Evolutionary conservation across 2,888 invertebrate genomes (phyloP).

Genomic region (Parascotia fuliginaria): DNA sequence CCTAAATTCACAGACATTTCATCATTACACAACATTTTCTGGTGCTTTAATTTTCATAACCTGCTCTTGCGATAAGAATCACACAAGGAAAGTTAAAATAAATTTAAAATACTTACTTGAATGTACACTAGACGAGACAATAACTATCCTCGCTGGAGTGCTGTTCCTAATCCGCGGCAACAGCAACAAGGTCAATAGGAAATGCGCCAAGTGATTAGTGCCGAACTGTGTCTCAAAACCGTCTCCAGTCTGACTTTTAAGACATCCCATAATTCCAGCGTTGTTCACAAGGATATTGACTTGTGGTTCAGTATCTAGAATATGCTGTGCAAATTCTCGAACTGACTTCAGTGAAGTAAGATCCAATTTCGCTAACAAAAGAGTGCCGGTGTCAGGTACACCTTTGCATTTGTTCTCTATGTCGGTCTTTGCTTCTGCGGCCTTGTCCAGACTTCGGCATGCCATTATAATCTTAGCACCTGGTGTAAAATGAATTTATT

Average conservation of each 20-base stretch:
- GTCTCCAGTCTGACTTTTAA: conserved; percentile 86
- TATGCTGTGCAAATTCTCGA: conserved; percentile 76
- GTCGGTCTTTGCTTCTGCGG: conserved; percentile 79
- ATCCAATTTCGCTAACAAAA: conserved; percentile 79
- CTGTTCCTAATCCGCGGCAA: conserved; percentile 85
- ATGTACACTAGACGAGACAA: conserved; percentile 86
- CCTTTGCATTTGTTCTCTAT: conserved; percentile 61
- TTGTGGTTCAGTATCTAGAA: conserved; percentile 68
- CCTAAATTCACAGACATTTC: too few relatives aligned
- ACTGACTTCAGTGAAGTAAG: conserved; percentile 85
- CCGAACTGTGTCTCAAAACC: conserved; percentile 89
- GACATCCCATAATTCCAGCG: conserved; percentile 86
- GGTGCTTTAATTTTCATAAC: too few relatives aligned
- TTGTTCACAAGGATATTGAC: conserved; percentile 33
- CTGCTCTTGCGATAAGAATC: too few relatives aligned
- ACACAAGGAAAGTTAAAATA: too few relatives aligned
- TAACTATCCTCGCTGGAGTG: conserved; percentile 86
- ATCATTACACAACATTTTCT: too few relatives aligned
- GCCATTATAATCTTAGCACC: conserved; percentile 82
- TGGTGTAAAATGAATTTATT: conserved; percentile 42
- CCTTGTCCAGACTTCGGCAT: conserved; percentile 75
- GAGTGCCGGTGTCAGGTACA: conserved; percentile 45
- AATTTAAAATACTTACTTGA: conserved; percentile 54
- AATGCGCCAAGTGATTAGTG: conserved; percentile 88
- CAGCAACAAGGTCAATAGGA: conserved; percentile 86